These are phyloP conservation scores for Tetraodon nigroviridis DNA, from an alignment of 2,113 vertebrate species.

Conservation along the genomic window DNA sequence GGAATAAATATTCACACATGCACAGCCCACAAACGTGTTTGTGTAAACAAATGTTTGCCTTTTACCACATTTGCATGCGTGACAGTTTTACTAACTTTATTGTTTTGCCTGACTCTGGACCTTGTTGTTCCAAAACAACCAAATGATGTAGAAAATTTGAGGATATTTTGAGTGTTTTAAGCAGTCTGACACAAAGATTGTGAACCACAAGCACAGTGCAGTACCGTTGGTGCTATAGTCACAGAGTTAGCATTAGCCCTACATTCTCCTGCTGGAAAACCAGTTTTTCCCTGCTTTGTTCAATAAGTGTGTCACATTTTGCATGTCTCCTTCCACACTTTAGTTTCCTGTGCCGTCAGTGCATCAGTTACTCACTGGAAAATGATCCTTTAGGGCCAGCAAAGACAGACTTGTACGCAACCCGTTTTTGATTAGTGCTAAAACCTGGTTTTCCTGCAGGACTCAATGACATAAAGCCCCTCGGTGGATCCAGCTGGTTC, in stretches of 20 bases:
- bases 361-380: constrained; percentile 25
- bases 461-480: constrained; percentile 56
- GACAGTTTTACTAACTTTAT: constrained; percentile 49
- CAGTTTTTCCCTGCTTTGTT: constrained; percentile 29
- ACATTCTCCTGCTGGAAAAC: constrained; percentile 48
- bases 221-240: too few species aligned
- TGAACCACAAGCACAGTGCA: too few species aligned
- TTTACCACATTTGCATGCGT: constrained; percentile 41
- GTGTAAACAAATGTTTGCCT: constrained; percentile 53
- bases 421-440: constrained; percentile 11
- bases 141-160: constrained; percentile 18
- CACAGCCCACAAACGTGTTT: constrained; percentile 35
- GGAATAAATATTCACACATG: constrained; percentile 33
- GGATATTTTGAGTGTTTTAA: too few species aligned
- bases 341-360: constrained; percentile 21
- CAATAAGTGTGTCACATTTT: constrained; percentile 56
- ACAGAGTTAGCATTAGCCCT: too few species aligned
- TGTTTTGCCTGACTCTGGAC: constrained; percentile 58
- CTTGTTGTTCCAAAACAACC: constrained; percentile 47
- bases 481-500: constrained; percentile 28
- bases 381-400: constrained; percentile 20
- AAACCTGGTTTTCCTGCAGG: constrained; percentile 55
- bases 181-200: too few species aligned
- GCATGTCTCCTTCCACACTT: constrained; percentile 43
- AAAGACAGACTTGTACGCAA: constrained; percentile 28